These are phyloP conservation scores for Condylostylus longicornis DNA, from an alignment of 1,140 invertebrate genomes.

Conservation along the genomic window DNA sequence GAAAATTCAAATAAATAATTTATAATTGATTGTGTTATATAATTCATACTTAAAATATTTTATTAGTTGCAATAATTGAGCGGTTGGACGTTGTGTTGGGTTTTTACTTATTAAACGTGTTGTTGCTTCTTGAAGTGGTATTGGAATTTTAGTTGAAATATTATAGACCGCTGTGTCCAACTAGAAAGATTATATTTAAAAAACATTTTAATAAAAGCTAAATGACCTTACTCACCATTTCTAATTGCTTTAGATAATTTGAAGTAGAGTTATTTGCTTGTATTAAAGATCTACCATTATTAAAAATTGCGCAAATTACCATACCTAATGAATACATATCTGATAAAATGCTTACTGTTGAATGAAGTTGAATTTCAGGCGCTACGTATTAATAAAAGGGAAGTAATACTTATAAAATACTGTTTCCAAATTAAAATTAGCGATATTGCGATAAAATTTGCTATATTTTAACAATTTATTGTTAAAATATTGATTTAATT, in stretches of 20 bases:
- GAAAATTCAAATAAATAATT: constrained; percentile 21
- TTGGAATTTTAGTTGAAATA: constrained; percentile 60
- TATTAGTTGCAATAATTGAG: constrained; percentile 71
- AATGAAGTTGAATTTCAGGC: constrained; percentile 74
- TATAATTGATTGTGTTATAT: constrained; percentile 7
- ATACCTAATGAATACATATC: constrained; percentile 94
- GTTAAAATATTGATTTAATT: too few species aligned
- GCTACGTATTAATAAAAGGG: constrained; percentile 38
- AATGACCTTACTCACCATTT: constrained; percentile 52
- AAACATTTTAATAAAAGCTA: neutral
- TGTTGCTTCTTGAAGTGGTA: constrained; percentile 74
- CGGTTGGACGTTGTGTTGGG: constrained; percentile 63
- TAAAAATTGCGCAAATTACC: constrained; percentile 82
- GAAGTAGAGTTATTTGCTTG: constrained; percentile 77
- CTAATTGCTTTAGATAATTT: constrained; percentile 77
- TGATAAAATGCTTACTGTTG: constrained; percentile 66
- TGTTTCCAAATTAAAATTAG: neutral
- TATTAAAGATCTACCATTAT: constrained; percentile 70
- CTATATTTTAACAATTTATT: too few species aligned
- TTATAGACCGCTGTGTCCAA: constrained; percentile 64
- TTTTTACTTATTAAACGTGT: constrained; percentile 68
- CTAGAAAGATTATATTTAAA: constrained; percentile 36
- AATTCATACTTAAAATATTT: constrained; percentile 70
- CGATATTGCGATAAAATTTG: too few species aligned
- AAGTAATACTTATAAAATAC: neutral